Conservation (phyloP, 1,140 invertebrate species). For the Brachionus koreanus region DNA sequence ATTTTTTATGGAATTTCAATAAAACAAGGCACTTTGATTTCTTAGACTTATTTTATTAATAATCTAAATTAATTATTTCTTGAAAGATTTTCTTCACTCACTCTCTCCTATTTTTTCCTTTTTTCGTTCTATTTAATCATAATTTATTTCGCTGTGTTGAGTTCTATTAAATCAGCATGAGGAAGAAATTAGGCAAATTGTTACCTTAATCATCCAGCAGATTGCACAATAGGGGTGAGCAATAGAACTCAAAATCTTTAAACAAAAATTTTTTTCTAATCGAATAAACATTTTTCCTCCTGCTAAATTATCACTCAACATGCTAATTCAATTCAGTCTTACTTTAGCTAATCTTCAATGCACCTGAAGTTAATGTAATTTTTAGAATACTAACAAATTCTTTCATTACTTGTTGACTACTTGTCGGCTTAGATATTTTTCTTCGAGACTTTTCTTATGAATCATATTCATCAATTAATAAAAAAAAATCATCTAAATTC, state of each 20-base stretch:
- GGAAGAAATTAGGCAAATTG: not conserved
- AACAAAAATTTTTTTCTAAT: not conserved
- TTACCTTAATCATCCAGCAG: not conserved
- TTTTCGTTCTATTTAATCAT: not conserved
- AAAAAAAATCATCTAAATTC: too few species aligned
- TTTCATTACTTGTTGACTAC: not conserved
- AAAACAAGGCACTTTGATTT: slow-evolving; percentile 3
- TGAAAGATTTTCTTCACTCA: not conserved
- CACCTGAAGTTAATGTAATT: not conserved
- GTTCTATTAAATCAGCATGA: not conserved
- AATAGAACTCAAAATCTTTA: not conserved
- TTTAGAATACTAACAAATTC: not conserved
- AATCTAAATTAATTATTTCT: slow-evolving; percentile 5
- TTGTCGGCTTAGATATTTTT: too few species aligned
- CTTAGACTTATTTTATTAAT: slow-evolving; percentile 1
- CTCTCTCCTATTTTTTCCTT: not conserved
- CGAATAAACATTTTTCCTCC: not conserved
- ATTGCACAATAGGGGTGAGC: not conserved
- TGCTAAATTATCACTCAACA: not conserved
- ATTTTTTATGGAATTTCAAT: not conserved
- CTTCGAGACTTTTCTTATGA: too few species aligned
- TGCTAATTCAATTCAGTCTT: not conserved
- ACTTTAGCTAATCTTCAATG: not conserved
- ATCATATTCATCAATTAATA: too few species aligned
- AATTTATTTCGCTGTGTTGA: not conserved